Percentiles rank a stretch among this genome's conserved stretches.
Evolutionary conservation across 1,140 invertebrate species (phyloP).

Genomic region (Zaprionus ornatus): DNA sequence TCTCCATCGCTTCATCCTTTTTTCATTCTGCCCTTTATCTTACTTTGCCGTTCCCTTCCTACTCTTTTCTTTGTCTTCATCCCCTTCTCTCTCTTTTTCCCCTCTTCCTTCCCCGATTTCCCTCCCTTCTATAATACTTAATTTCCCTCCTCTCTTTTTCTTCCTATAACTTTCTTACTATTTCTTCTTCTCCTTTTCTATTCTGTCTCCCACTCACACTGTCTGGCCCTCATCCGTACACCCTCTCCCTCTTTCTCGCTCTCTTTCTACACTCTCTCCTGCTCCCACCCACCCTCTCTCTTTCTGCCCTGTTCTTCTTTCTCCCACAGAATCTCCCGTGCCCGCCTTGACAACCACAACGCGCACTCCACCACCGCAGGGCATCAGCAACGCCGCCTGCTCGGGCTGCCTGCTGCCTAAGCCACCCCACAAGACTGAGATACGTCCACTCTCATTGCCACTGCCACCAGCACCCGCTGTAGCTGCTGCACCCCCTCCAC

Average conservation of each 20-base stretch:
- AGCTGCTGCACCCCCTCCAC: background rate
- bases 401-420: slow-evolving; percentile 71
- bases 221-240: too few relatives aligned
- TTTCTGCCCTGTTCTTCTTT: background rate
- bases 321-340: slow-evolving; percentile 32
- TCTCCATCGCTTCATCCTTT: too few relatives aligned
- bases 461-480: slow-evolving; percentile 25
- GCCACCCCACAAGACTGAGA: slow-evolving; percentile 56
- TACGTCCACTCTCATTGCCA: slow-evolving; percentile 66
- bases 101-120: too few relatives aligned
- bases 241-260: background rate
- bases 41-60: too few relatives aligned
- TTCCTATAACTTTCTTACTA: too few relatives aligned
- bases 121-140: too few relatives aligned
- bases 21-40: too few relatives aligned
- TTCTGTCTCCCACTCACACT: too few relatives aligned
- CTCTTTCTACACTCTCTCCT: background rate
- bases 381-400: slow-evolving; percentile 60
- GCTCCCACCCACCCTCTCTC: background rate
- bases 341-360: slow-evolving; percentile 29
- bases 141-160: too few relatives aligned
- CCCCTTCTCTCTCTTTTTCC: too few relatives aligned
- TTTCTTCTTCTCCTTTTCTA: too few relatives aligned
- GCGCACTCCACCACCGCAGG: slow-evolving; percentile 41
- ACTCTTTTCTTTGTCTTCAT: too few relatives aligned